Evolutionary conservation across 2,797 vertebrate species (phyloP).

Genomic region (Sebastes goodei): DNA sequence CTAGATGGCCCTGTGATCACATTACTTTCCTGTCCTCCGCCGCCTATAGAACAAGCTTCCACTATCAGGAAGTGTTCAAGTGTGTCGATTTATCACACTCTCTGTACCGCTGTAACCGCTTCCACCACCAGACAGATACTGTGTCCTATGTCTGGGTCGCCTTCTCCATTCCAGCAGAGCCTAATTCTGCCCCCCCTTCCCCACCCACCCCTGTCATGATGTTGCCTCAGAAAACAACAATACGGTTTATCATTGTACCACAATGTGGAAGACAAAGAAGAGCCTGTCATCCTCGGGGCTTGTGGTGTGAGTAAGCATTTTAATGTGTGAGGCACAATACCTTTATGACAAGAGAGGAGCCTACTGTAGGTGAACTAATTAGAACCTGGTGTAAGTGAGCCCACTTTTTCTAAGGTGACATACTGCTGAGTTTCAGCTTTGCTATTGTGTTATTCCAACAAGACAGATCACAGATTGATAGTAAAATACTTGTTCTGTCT

Average conservation of each 20-base stretch:
- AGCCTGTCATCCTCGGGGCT: not conserved
- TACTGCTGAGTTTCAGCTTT: not conserved
- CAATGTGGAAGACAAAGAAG: not conserved
- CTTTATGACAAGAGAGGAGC: not conserved
- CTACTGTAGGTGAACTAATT: not conserved
- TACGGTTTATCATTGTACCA: not conserved
- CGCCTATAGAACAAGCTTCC: constrained; percentile 33
- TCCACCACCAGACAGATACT: constrained; percentile 53
- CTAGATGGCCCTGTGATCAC: constrained; percentile 62
- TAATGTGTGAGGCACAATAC: not conserved
- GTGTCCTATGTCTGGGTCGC: constrained; percentile 51
- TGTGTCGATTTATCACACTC: constrained; percentile 58
- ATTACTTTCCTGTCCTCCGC: constrained; percentile 58
- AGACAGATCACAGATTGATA: not conserved
- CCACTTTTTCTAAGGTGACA: not conserved
- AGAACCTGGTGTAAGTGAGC: not conserved
- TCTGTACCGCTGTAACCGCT: constrained; percentile 13
- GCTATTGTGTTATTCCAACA: not conserved
- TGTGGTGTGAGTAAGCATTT: constrained; percentile 10
- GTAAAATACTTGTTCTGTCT: not conserved
- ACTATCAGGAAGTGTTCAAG: constrained; percentile 56
- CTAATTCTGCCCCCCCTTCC: not conserved
- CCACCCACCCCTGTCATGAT: not conserved
- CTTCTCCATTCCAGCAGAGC: constrained; percentile 49
- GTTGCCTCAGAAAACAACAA: constrained; percentile 17